These are phyloP conservation scores for Sphaerophoria rueppellii DNA, from an alignment of 2,888 invertebrate species.

Conservation along the genomic window DNA sequence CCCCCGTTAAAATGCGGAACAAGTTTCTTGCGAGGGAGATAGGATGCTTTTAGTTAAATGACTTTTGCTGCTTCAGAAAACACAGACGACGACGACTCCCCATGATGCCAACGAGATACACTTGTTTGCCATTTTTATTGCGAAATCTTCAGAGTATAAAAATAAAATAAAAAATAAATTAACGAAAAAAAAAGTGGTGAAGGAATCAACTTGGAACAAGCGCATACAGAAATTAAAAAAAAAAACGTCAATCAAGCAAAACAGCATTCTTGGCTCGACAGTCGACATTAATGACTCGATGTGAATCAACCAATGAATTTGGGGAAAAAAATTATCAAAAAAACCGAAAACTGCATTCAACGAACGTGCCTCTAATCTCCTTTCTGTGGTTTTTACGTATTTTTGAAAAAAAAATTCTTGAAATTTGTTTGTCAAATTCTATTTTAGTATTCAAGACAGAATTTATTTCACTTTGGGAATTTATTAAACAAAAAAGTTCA, in stretches of 20 bases:
- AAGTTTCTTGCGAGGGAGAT: constrained; percentile 59
- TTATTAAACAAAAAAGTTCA: constrained; percentile 36
- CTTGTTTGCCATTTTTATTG: constrained; percentile 61
- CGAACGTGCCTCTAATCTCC: constrained; percentile 54
- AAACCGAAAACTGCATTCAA: constrained; percentile 50
- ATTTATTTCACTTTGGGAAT: constrained; percentile 31
- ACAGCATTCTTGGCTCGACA: constrained; percentile 33
- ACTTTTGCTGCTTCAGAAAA: constrained; percentile 36
- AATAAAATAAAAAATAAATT: not conserved
- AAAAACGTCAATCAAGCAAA: constrained; percentile 29
- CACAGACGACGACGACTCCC: too few species aligned
- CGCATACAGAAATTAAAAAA: not conserved
- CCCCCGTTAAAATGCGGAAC: constrained; percentile 46
- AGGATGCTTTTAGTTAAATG: constrained; percentile 72
- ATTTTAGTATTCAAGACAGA: constrained; percentile 63
- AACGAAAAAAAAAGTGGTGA: constrained; percentile 1
- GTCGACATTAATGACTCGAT: constrained; percentile 15
- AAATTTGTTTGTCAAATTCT: constrained; percentile 33
- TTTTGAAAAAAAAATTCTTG: constrained; percentile 26
- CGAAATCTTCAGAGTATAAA: constrained; percentile 23
- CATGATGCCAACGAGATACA: constrained; percentile 36
- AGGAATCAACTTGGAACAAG: not conserved
- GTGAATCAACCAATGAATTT: constrained; percentile 7
- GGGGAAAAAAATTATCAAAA: constrained; percentile 5
- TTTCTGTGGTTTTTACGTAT: not conserved